A percentile compares a stretch with the other conserved stretches of the same genome.
Conservation (phyloP, 2,797 vertebrate species). For the Acropternis orthonyx region DNA sequence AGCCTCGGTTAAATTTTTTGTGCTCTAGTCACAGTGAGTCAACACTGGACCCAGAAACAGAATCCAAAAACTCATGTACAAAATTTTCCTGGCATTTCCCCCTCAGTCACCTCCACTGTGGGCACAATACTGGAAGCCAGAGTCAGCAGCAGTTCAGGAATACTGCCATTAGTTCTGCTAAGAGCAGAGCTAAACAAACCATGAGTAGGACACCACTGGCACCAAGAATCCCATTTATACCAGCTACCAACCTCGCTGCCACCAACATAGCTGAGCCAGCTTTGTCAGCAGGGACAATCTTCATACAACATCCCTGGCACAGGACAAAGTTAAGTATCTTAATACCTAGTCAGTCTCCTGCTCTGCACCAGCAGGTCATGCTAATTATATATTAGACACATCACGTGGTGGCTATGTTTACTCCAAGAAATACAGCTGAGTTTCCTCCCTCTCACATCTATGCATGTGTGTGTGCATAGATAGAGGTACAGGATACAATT, state of each 20-base stretch:
- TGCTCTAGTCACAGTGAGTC: slow-evolving; percentile 17
- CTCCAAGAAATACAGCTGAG: slow-evolving; percentile 16
- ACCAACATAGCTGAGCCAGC: background rate
- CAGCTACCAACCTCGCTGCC: background rate
- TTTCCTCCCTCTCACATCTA: slow-evolving; percentile 7
- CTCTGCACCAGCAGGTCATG: slow-evolving; percentile 33
- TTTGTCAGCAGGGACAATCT: background rate
- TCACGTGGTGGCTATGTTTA: slow-evolving; percentile 65
- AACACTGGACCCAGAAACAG: slow-evolving; percentile 29
- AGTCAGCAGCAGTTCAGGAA: slow-evolving; percentile 53
- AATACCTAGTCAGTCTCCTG: background rate
- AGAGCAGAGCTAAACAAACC: background rate
- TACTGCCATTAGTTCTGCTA: background rate
- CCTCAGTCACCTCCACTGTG: slow-evolving; percentile 6
- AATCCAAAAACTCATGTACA: slow-evolving; percentile 51
- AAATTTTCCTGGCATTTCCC: slow-evolving; percentile 56
- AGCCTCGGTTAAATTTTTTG: background rate
- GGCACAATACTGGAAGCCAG: background rate
- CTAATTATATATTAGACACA: slow-evolving; percentile 51
- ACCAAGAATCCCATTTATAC: background rate
- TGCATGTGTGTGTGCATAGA: background rate
- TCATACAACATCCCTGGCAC: accelerated
- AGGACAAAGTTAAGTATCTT: background rate
- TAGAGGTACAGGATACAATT: background rate
- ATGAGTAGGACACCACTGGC: background rate